phyloP scores from a whole-genome alignment of 2,888 invertebrate species.

The Neocrepidodera transversa region DNA sequence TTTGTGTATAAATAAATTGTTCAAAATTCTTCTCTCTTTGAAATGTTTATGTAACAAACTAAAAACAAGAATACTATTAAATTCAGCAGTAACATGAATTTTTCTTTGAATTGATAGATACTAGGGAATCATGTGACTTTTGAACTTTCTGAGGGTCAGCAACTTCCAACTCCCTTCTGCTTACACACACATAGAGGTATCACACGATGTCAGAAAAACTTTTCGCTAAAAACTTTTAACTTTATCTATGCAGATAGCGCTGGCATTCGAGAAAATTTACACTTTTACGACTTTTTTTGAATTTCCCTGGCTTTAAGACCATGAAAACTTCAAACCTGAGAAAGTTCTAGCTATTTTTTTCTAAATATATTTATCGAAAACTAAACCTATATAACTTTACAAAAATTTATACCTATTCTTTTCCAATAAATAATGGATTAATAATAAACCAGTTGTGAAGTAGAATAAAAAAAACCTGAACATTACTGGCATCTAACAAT shows the following conservation, averaged over 20 bases:
- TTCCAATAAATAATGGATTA: no score
- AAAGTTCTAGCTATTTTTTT: no score
- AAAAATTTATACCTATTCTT: no score
- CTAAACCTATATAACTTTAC: no score
- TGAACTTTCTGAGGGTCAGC: slow-evolving; percentile 7
- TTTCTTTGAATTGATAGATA: slow-evolving; percentile 3
- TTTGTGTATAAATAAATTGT: no score
- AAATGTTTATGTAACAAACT: no score
- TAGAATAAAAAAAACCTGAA: no score
- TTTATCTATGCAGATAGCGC: slow-evolving; percentile 28
- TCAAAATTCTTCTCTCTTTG: no score
- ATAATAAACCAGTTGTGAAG: no score
- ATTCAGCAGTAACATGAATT: background rate
- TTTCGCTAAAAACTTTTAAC: slow-evolving; percentile 17
- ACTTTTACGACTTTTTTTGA: slow-evolving; percentile 28
- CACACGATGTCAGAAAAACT: background rate
- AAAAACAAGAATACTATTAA: no score
- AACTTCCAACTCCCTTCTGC: background rate
- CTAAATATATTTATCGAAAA: no score
- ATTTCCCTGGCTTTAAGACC: background rate
- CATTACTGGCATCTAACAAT: no score
- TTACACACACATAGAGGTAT: background rate
- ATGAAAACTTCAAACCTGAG: slow-evolving; percentile 3
- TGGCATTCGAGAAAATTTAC: slow-evolving; percentile 24
- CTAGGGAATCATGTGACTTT: background rate